A percentile compares a stretch with the other conserved stretches of the same genome.
phyloP scores from a whole-genome alignment of 2,113 vertebrate species.

The Conger conger region DNA sequence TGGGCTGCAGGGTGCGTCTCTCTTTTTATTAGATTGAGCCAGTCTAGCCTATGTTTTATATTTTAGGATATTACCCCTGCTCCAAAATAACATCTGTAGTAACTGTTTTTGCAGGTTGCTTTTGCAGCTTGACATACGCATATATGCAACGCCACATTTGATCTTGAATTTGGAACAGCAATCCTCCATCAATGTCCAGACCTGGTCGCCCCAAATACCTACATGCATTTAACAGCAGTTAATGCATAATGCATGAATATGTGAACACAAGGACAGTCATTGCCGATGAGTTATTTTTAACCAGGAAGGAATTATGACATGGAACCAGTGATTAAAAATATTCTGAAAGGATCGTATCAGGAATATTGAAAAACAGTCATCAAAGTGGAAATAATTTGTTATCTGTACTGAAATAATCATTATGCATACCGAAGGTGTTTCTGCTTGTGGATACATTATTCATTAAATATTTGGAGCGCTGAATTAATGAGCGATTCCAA shows the following conservation, averaged over 20 bases:
- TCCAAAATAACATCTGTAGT: background rate
- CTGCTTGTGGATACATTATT: conserved; percentile 32
- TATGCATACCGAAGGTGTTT: background rate
- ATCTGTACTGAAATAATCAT: background rate
- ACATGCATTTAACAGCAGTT: background rate
- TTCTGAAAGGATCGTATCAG: background rate
- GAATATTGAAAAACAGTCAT: background rate
- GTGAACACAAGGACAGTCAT: background rate
- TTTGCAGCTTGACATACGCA: background rate
- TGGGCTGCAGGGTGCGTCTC: no score
- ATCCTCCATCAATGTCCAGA: background rate
- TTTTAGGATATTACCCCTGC: no score
- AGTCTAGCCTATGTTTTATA: no score
- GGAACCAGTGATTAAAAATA: conserved; percentile 1
- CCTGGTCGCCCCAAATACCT: background rate
- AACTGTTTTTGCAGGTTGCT: background rate
- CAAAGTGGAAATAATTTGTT: background rate
- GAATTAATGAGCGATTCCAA: conserved; percentile 43
- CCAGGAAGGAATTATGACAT: background rate
- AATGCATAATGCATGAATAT: background rate
- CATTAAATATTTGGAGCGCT: conserved; percentile 27
- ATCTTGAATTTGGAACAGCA: background rate
- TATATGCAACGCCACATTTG: background rate
- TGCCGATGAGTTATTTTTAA: background rate
- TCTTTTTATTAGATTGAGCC: no score